Conservation (phyloP, 2,113 vertebrate species). For the Crotalus helleri region DNA sequence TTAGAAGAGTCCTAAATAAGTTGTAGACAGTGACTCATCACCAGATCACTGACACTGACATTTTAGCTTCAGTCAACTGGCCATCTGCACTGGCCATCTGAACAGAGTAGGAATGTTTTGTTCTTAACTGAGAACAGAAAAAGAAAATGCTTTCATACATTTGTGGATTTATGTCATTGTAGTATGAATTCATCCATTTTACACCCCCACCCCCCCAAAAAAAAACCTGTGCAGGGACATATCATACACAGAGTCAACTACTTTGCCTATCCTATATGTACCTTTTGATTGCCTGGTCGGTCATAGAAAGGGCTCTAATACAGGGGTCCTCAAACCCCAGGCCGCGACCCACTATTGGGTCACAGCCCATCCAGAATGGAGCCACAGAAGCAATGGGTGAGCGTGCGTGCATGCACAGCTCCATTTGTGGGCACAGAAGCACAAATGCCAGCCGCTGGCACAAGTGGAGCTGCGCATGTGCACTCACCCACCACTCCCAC, state of each 20-base stretch:
- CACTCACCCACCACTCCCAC: background rate
- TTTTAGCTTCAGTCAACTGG: conserved; percentile 65
- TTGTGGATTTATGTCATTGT: conserved; percentile 54
- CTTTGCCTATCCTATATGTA: background rate
- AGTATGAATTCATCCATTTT: conserved; percentile 67
- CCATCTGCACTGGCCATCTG: conserved; percentile 65
- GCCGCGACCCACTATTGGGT: background rate
- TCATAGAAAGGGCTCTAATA: background rate
- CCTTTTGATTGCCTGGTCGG: background rate
- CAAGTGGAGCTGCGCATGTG: background rate
- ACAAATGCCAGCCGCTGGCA: no score
- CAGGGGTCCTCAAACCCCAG: no score
- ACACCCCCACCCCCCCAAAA: conserved; percentile 34
- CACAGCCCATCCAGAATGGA: background rate
- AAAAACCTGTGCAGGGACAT: conserved; percentile 25
- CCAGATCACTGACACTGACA: conserved; percentile 57
- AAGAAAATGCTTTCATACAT: conserved; percentile 39
- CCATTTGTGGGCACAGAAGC: background rate
- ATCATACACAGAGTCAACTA: background rate
- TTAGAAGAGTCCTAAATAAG: conserved; percentile 54
- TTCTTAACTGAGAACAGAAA: conserved; percentile 52
- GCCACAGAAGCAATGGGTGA: background rate
- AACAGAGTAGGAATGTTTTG: conserved; percentile 71
- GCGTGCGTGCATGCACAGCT: background rate
- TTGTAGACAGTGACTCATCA: conserved; percentile 70